phyloP scores from a whole-genome alignment of 2,797 vertebrate genomes.

The Urocyon cinereoargenteus region DNA sequence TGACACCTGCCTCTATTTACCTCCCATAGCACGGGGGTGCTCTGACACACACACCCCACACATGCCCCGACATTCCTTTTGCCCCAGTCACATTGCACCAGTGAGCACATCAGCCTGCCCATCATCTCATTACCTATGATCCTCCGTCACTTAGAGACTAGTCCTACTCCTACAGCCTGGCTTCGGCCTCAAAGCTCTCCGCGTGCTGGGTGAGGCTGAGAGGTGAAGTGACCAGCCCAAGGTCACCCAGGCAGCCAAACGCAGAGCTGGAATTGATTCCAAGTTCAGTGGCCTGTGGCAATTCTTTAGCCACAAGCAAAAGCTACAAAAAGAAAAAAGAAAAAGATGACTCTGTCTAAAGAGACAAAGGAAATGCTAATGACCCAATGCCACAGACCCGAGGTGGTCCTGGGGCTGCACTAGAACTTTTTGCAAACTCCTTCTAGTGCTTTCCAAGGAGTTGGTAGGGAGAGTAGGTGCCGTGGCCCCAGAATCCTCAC shows the following conservation, averaged over 20 bases:
- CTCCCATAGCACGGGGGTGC: background rate
- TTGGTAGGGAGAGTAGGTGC: background rate
- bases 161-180: background rate
- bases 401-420: background rate
- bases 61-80: background rate
- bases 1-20: background rate
- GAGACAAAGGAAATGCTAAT: background rate
- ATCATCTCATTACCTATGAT: background rate
- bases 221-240: background rate
- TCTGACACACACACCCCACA: background rate
- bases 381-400: background rate
- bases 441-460: background rate
- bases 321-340: background rate
- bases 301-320: conserved; percentile 28
- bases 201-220: background rate
- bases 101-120: no score
- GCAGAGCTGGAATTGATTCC: background rate
- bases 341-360: background rate
- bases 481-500: background rate
- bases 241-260: background rate
- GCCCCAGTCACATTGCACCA: background rate
- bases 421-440: background rate
- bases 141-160: background rate
- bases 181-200: background rate
- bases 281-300: background rate